phyloP scores from a whole-genome alignment of 1,140 invertebrate genomes.

The Papilio helenus region DNA sequence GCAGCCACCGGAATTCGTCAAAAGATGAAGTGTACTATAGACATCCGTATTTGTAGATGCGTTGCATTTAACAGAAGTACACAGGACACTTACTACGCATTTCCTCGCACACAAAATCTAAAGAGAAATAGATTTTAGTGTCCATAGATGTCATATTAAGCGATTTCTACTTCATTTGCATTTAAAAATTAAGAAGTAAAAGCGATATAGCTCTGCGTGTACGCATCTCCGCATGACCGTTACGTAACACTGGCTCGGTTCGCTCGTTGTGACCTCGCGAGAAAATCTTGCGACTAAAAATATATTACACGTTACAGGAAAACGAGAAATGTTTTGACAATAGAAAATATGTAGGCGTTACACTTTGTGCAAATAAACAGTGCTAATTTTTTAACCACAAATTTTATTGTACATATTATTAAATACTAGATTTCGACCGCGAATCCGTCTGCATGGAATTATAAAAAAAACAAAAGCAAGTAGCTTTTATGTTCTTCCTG shows the following conservation, averaged over 20 bases:
- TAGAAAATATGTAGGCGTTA: slow-evolving; percentile 17
- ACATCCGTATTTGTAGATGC: too few species aligned
- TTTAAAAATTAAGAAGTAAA: not conserved
- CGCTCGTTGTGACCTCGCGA: slow-evolving; percentile 10
- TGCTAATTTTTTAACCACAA: not conserved
- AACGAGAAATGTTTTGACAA: slow-evolving; percentile 27
- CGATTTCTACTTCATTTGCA: too few species aligned
- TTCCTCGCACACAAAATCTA: too few species aligned
- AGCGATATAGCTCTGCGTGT: not conserved
- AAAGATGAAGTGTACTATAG: too few species aligned
- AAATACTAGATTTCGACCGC: not conserved
- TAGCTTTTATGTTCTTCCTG: too few species aligned
- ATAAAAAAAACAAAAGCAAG: too few species aligned
- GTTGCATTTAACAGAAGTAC: too few species aligned
- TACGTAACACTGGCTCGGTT: slow-evolving; percentile 20
- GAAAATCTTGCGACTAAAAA: slow-evolving; percentile 29
- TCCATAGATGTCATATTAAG: too few species aligned
- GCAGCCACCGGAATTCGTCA: too few species aligned
- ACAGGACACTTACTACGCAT: too few species aligned
- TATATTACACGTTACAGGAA: slow-evolving; percentile 15
- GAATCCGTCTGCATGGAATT: too few species aligned
- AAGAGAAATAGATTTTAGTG: too few species aligned
- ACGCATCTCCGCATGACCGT: not conserved
- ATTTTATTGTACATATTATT: not conserved
- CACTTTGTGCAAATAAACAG: not conserved